Evolutionary conservation across 2,888 invertebrate species (phyloP).

Genomic region (Xestia xanthographa): DNA sequence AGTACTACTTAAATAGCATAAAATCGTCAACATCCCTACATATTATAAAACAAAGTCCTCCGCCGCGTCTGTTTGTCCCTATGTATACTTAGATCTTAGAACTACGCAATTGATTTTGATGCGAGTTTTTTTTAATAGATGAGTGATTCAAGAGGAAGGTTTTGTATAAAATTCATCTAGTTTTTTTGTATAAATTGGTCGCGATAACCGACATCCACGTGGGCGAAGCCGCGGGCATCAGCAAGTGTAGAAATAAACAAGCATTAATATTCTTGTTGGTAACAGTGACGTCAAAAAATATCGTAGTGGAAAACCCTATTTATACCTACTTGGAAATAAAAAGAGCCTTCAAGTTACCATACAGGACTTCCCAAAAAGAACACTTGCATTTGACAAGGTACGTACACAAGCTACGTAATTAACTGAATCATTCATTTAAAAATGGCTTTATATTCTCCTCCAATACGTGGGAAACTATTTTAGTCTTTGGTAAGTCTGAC

Average conservation of each 20-base stretch:
- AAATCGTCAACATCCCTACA: background rate
- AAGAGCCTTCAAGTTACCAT: background rate
- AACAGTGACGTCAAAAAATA: background rate
- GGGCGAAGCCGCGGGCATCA: no score
- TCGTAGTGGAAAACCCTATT: background rate
- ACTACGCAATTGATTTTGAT: no score
- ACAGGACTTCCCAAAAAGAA: background rate
- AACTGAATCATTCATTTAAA: background rate
- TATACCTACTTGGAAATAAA: background rate
- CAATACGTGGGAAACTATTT: background rate
- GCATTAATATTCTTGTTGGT: background rate
- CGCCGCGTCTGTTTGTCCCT: no score
- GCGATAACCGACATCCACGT: no score
- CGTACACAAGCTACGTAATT: background rate
- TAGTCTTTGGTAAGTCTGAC: background rate
- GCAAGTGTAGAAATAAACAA: background rate
- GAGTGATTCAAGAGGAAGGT: no score
- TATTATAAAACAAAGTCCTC: no score
- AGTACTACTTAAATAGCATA: background rate
- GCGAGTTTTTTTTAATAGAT: no score
- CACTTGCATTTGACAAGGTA: background rate
- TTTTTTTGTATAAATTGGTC: no score
- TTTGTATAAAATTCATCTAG: no score
- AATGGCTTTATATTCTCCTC: background rate
- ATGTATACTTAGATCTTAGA: no score